These are phyloP conservation scores for Lacerta agilis DNA, from an alignment of 2,797 vertebrate species.

Conservation along the genomic window DNA sequence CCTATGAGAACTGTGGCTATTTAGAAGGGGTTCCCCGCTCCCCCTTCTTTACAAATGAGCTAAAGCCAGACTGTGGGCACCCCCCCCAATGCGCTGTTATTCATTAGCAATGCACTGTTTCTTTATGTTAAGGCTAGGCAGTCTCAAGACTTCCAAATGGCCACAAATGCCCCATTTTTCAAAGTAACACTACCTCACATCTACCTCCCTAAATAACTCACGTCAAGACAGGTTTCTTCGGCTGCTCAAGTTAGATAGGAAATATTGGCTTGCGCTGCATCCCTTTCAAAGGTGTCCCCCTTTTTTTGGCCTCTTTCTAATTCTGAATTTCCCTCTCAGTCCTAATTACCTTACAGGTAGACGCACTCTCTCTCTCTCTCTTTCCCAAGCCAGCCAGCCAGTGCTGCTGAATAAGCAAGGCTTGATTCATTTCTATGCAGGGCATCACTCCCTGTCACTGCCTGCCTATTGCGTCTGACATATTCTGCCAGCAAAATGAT, in stretches of 20 bases:
- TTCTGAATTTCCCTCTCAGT: neutral
- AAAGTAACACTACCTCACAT: neutral
- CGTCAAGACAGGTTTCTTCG: neutral
- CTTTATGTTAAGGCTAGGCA: neutral
- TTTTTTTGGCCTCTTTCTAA: slow-evolving; percentile 4
- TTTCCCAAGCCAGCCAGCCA: neutral
- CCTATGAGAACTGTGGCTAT: neutral
- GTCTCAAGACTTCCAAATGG: neutral
- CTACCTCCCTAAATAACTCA: neutral
- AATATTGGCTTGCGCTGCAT: neutral
- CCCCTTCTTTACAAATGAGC: neutral
- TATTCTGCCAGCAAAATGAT: slow-evolving; percentile 14
- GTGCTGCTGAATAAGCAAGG: neutral
- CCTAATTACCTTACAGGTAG: neutral
- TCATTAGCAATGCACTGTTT: neutral
- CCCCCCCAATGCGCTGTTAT: neutral
- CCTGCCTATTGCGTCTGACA: neutral
- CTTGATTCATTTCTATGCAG: slow-evolving; percentile 14
- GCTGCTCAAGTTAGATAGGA: neutral
- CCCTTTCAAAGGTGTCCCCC: neutral
- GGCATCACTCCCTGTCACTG: neutral
- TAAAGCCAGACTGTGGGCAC: neutral
- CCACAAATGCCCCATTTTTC: neutral
- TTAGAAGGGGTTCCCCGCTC: neutral
- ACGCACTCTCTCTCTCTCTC: no score